Evolutionary conservation across 2,888 invertebrate genomes (phyloP).

Genomic region (Ornithoptera priamus): DNA sequence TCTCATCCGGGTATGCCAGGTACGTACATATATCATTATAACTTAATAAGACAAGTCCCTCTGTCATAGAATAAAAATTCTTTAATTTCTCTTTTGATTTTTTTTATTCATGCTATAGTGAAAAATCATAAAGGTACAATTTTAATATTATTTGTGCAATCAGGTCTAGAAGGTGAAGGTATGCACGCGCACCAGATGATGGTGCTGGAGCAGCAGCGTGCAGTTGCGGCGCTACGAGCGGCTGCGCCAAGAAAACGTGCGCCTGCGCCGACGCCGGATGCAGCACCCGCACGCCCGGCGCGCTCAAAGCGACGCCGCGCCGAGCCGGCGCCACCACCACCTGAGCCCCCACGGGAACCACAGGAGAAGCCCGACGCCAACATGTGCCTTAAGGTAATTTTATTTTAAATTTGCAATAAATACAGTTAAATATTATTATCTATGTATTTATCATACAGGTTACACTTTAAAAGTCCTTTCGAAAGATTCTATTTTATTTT

Average conservation of each 20-base stretch:
- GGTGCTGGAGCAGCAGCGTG: slow-evolving; percentile 79
- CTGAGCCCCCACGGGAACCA: slow-evolving; percentile 76
- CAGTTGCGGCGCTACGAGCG: slow-evolving; percentile 63
- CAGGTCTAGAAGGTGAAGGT: slow-evolving; percentile 74
- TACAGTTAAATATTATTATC: neutral
- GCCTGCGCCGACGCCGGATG: slow-evolving; percentile 34
- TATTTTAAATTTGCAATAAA: neutral
- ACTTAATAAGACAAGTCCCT: too few species aligned
- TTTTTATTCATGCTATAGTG: too few species aligned
- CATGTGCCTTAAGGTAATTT: slow-evolving; percentile 86
- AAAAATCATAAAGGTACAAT: too few species aligned
- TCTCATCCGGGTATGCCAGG: slow-evolving; percentile 79
- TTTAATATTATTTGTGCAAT: neutral
- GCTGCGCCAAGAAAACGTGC: slow-evolving; percentile 32
- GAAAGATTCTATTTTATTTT: too few species aligned
- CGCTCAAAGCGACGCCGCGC: slow-evolving; percentile 46
- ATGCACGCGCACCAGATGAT: slow-evolving; percentile 82
- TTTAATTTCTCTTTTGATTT: too few species aligned
- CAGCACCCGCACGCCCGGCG: slow-evolving; percentile 52
- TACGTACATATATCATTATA: slow-evolving; percentile 33
- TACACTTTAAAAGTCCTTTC: too few species aligned
- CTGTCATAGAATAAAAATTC: too few species aligned
- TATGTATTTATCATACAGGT: too few species aligned
- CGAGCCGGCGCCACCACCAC: slow-evolving; percentile 61
- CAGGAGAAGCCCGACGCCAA: slow-evolving; percentile 91